Percentiles rank a stretch among this genome's conserved stretches.
These are phyloP conservation scores for human DNA, from an alignment of 2,113 vertebrate genomes.

Conservation along the genomic window DNA sequence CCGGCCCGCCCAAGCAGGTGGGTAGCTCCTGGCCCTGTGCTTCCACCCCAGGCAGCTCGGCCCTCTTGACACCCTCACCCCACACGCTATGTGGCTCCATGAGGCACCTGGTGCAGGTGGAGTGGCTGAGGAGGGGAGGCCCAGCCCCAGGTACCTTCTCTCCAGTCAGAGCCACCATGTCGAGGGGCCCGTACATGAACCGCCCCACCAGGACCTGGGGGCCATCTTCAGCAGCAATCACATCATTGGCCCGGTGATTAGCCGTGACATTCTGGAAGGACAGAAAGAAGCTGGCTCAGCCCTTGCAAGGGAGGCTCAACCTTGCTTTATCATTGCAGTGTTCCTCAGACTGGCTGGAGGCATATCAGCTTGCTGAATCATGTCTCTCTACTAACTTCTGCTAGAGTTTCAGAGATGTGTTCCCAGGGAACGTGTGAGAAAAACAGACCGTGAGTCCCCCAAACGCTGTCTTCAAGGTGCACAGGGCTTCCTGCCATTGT, in stretches of 20 bases:
- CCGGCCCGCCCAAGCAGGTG: rapidly evolving
- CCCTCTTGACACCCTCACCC: not conserved
- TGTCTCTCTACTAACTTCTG: not conserved
- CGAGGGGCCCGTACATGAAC: conserved; percentile 98
- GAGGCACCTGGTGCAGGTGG: not conserved
- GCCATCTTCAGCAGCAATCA: conserved; percentile 94
- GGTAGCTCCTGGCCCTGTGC: not conserved
- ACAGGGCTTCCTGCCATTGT: not conserved
- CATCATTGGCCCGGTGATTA: conserved; percentile 96
- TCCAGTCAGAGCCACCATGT: conserved; percentile 98
- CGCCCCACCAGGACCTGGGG: conserved; percentile 94
- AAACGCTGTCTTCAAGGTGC: not conserved
- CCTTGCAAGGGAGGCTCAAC: not conserved
- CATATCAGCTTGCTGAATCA: not conserved
- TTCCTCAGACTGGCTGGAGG: not conserved
- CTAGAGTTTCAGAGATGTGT: not conserved
- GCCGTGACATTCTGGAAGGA: conserved; percentile 93
- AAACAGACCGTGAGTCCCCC: not conserved
- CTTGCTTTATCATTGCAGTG: not conserved
- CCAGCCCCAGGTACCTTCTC: conserved; percentile 91
- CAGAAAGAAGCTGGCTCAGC: not conserved
- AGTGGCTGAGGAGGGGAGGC: not conserved
- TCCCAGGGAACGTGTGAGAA: too few species aligned
- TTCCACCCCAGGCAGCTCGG: rapidly evolving
- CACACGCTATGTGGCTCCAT: rapidly evolving